Evolutionary conservation across 2,797 vertebrate genomes (phyloP).

Genomic region (Poecilia wingei): DNA sequence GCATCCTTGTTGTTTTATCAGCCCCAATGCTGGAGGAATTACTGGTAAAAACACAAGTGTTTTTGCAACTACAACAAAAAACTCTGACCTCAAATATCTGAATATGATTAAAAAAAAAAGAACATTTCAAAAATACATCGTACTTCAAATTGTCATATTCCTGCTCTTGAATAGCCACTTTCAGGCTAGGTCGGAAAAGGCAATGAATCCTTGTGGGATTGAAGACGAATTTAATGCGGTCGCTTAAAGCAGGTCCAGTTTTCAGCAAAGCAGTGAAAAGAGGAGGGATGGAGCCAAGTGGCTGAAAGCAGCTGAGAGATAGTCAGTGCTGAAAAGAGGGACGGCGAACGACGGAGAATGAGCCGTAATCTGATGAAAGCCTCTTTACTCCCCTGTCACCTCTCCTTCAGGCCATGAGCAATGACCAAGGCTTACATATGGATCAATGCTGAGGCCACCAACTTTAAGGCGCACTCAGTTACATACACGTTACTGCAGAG

Average conservation of each 20-base stretch:
- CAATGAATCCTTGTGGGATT: slow-evolving; percentile 46
- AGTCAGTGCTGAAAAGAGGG: slow-evolving; percentile 45
- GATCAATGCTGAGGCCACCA: slow-evolving; percentile 66
- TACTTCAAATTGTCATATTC: slow-evolving; percentile 1
- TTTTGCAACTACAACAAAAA: slow-evolving; percentile 1
- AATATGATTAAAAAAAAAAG: neutral
- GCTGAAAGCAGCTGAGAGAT: slow-evolving; percentile 57
- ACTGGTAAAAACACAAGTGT: neutral
- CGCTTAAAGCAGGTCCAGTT: slow-evolving; percentile 35
- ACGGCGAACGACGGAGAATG: slow-evolving; percentile 62
- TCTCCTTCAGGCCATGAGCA: slow-evolving; percentile 72
- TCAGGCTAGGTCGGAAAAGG: slow-evolving; percentile 20
- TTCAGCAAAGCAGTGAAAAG: slow-evolving; percentile 18
- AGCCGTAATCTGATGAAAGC: slow-evolving; percentile 79
- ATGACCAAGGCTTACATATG: slow-evolving; percentile 63
- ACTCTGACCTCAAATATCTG: neutral
- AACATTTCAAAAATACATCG: neutral
- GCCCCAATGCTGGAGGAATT: neutral
- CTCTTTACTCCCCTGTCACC: slow-evolving; percentile 71
- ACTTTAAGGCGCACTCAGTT: slow-evolving; percentile 34
- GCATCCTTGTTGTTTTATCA: neutral
- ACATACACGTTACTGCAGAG: slow-evolving; percentile 2
- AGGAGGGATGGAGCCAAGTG: slow-evolving; percentile 29
- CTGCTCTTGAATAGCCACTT: neutral
- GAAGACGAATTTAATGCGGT: slow-evolving; percentile 42